Percentiles rank a stretch among this genome's conserved stretches.
phyloP scores from a whole-genome alignment of 2,888 invertebrate genomes.

The Troides oblongomaculatus region DNA sequence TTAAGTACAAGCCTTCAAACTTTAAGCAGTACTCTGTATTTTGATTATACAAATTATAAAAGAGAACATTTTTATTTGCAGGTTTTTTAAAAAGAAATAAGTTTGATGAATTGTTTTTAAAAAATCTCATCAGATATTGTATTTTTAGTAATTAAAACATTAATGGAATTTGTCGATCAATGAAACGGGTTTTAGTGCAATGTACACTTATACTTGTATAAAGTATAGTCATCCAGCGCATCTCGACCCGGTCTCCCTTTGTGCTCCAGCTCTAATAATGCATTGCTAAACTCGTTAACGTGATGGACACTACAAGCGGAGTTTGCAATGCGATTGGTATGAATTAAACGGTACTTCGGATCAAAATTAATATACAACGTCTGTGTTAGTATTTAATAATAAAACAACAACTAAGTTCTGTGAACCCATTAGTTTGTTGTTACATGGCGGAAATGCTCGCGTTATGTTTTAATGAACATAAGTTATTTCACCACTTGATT shows the following conservation, averaged over 20 bases:
- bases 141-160: neutral
- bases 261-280: constrained; percentile 25
- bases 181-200: neutral
- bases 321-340: constrained; percentile 11
- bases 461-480: too few species aligned
- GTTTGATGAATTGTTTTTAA: too few species aligned
- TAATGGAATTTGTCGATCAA: neutral
- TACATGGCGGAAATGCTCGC: too few species aligned
- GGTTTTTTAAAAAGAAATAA: too few species aligned
- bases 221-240: neutral
- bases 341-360: neutral
- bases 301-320: constrained; percentile 25
- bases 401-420: neutral
- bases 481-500: too few species aligned
- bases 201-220: neutral
- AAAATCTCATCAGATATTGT: neutral
- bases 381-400: neutral
- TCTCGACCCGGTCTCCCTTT: constrained; percentile 5
- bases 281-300: constrained; percentile 26
- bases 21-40: too few species aligned
- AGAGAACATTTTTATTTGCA: too few species aligned
- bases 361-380: neutral
- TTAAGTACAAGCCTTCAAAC: too few species aligned
- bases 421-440: neutral
- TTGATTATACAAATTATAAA: too few species aligned